Conservation (phyloP, 1,140 invertebrate genomes). For the Magallana gigas region DNA sequence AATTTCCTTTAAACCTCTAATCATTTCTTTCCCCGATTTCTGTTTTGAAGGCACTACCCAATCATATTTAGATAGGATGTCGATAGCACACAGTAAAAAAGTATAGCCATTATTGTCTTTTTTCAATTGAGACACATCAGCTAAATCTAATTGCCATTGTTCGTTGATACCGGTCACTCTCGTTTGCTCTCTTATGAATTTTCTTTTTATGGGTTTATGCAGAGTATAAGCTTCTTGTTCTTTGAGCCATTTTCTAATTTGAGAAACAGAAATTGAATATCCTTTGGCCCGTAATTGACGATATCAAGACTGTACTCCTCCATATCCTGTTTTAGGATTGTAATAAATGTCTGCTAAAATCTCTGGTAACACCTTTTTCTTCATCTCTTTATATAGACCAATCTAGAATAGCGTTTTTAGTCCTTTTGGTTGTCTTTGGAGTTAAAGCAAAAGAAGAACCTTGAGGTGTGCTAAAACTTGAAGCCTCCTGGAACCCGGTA, state of each 20-base stretch:
- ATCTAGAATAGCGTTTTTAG: no score
- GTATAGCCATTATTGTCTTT: slow-evolving; percentile 6
- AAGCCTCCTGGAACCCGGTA: background rate
- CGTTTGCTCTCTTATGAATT: background rate
- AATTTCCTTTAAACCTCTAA: slow-evolving; percentile 15
- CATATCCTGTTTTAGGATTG: background rate
- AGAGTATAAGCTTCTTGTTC: background rate
- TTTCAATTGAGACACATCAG: background rate
- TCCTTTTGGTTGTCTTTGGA: no score
- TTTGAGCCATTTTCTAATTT: background rate
- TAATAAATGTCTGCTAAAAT: background rate
- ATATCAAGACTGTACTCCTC: background rate
- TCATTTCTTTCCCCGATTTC: slow-evolving; percentile 10
- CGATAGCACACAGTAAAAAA: slow-evolving; percentile 19
- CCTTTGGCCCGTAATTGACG: background rate
- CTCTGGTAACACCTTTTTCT: background rate
- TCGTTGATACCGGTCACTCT: background rate
- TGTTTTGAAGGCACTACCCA: slow-evolving; percentile 11
- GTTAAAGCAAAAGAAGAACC: background rate
- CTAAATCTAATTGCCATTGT: no score
- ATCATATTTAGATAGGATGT: slow-evolving; percentile 16
- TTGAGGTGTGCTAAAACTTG: no score
- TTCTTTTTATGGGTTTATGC: background rate
- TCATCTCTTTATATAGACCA: no score
- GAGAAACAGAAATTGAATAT: background rate